A percentile compares a stretch with the other conserved stretches of the same genome.
phyloP scores from a whole-genome alignment of 1,140 invertebrate genomes.

The Pogonognathellus flavescens region DNA sequence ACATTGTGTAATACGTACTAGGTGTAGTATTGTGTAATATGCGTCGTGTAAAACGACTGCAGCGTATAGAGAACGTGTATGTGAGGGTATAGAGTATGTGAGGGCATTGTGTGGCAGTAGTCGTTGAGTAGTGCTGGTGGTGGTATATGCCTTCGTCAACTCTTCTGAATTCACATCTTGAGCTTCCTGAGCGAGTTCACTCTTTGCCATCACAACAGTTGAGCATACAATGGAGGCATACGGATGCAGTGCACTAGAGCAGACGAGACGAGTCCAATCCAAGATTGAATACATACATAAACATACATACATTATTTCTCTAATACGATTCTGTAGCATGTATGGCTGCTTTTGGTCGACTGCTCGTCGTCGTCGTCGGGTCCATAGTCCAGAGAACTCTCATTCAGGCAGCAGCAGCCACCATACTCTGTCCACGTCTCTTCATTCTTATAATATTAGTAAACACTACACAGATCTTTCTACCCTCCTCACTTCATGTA shows the following conservation, averaged over 20 bases:
- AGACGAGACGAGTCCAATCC: conserved; percentile 24
- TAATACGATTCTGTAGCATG: conserved; percentile 4
- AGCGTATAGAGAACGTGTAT: too few species aligned
- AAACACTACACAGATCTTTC: neutral
- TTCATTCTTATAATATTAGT: neutral
- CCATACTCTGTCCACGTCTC: neutral
- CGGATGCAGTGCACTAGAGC: conserved; percentile 37
- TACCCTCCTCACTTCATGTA: neutral
- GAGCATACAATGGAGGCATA: neutral
- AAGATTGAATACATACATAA: conserved; percentile 30
- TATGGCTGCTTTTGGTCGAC: neutral
- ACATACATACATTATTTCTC: conserved; percentile 35
- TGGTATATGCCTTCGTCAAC: conserved; percentile 8
- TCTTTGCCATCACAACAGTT: neutral
- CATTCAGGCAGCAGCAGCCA: neutral
- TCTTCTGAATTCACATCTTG: conserved; percentile 36
- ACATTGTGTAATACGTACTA: too few species aligned
- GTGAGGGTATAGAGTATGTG: too few species aligned
- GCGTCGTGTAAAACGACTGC: too few species aligned
- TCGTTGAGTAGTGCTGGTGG: too few species aligned
- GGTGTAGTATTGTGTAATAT: neutral
- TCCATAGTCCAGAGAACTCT: neutral
- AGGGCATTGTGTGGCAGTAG: neutral
- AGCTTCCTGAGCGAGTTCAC: conserved; percentile 6
- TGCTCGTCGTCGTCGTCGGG: neutral